Evolutionary conservation across 2,113 vertebrate species (phyloP).

Genomic region (Diglossa brunneiventris): DNA sequence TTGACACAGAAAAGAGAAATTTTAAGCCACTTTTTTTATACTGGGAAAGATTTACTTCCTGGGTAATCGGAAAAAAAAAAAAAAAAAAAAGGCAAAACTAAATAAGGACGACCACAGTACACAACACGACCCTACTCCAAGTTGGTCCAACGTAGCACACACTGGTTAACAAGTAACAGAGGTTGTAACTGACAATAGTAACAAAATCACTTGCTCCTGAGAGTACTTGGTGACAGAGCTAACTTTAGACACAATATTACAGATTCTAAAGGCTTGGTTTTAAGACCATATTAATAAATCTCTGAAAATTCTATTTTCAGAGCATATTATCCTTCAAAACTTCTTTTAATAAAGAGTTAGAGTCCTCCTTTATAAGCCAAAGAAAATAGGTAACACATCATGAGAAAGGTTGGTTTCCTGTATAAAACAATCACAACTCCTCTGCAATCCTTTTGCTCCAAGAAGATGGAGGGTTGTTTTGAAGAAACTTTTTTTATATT

Average conservation of each 20-base stretch:
- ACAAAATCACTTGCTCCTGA: neutral
- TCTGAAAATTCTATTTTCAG: neutral
- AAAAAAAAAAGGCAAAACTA: neutral
- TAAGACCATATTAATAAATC: neutral
- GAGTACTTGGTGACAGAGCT: neutral
- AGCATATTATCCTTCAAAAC: neutral
- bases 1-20: neutral
- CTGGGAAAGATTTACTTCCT: neutral
- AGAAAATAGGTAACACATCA: neutral
- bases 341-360: neutral
- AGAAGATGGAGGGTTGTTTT: neutral
- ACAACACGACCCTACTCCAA: neutral
- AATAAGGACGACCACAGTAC: neutral
- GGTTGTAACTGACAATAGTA: neutral
- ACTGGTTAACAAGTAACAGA: conserved; percentile 26
- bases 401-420: neutral
- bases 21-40: neutral
- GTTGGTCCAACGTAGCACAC: rapidly evolving
- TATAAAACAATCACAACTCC: neutral
- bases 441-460: neutral
- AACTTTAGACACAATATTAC: neutral
- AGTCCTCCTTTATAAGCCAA: neutral
- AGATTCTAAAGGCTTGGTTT: neutral
- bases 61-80: neutral
- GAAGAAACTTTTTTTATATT: neutral